Percentiles rank a stretch among this genome's conserved stretches.
Conservation (phyloP, 30 jellyfish, hydroid and myxozoan genomes). For the Hydractinia echinata region DNA sequence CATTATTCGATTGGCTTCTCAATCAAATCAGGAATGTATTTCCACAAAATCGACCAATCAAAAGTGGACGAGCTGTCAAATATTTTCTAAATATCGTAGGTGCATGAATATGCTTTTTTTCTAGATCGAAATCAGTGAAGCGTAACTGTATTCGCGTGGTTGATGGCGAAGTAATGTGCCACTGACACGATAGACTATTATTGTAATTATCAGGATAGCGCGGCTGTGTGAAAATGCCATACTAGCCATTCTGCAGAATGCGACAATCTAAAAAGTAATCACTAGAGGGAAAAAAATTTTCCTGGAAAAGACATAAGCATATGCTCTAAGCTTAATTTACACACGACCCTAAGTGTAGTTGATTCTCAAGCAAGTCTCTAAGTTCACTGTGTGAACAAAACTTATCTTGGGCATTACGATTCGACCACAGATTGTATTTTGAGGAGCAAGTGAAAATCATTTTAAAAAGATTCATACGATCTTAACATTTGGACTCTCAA, state of each 20-base stretch:
- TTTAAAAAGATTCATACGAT: background rate
- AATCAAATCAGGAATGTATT: conserved; percentile 40
- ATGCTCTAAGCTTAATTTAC: too few species aligned
- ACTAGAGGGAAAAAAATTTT: background rate
- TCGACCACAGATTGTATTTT: too few species aligned
- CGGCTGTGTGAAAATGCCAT: conserved; percentile 62
- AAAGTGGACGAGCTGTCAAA: conserved; percentile 56
- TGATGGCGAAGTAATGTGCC: conserved; percentile 47
- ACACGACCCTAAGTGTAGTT: background rate
- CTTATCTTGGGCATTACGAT: background rate
- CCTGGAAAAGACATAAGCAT: too few species aligned
- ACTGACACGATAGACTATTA: conserved; percentile 47
- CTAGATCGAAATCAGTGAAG: conserved; percentile 71
- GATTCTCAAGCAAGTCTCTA: background rate
- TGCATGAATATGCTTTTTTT: conserved; percentile 47
- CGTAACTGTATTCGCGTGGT: conserved; percentile 65
- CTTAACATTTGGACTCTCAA: too few species aligned
- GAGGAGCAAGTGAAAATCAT: background rate
- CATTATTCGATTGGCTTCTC: conserved; percentile 42
- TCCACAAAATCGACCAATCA: conserved; percentile 81
- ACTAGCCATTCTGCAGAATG: conserved; percentile 28
- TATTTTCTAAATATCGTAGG: conserved; percentile 52
- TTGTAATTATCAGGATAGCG: conserved; percentile 69
- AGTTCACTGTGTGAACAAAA: background rate
- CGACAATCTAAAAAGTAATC: conserved; percentile 49